A percentile compares a stretch with the other conserved stretches of the same genome.
These are phyloP conservation scores for Lampris incognitus DNA, from an alignment of 2,113 vertebrate genomes.

Conservation along the genomic window DNA sequence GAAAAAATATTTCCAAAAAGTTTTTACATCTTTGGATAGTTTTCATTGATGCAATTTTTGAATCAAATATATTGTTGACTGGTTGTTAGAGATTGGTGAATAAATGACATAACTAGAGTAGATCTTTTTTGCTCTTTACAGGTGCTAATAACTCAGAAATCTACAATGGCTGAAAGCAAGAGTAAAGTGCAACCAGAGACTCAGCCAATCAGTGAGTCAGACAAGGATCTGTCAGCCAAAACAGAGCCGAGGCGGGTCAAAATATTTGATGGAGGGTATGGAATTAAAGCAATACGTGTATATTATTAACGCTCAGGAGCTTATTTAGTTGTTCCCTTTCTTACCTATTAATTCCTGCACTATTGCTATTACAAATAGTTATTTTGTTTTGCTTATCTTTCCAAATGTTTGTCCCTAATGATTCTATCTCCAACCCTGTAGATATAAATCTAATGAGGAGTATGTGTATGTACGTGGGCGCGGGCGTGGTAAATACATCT, in stretches of 20 bases:
- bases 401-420: neutral
- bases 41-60: neutral
- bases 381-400: neutral
- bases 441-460: slow-evolving; percentile 98
- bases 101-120: neutral
- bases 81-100: neutral
- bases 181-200: slow-evolving; percentile 88
- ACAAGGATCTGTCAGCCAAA: slow-evolving; percentile 90
- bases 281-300: slow-evolving; percentile 37
- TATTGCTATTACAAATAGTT: neutral
- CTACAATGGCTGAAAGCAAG: slow-evolving; percentile 83
- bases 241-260: slow-evolving; percentile 94
- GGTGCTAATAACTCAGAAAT: slow-evolving; percentile 81
- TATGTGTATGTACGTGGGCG: slow-evolving; percentile 97
- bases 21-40: neutral
- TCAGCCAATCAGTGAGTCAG: slow-evolving; percentile 86
- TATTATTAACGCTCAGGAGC: neutral
- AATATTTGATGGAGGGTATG: slow-evolving; percentile 99
- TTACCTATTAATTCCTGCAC: no score
- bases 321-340: neutral
- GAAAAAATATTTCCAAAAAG: neutral
- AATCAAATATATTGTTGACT: neutral
- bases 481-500: slow-evolving; percentile 97
- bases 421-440: slow-evolving; percentile 54
- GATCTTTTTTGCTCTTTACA: slow-evolving; percentile 33